Percentiles rank a stretch among this genome's conserved stretches.
phyloP scores from a whole-genome alignment of 2,113 vertebrate genomes.

The Nasalis larvatus region DNA sequence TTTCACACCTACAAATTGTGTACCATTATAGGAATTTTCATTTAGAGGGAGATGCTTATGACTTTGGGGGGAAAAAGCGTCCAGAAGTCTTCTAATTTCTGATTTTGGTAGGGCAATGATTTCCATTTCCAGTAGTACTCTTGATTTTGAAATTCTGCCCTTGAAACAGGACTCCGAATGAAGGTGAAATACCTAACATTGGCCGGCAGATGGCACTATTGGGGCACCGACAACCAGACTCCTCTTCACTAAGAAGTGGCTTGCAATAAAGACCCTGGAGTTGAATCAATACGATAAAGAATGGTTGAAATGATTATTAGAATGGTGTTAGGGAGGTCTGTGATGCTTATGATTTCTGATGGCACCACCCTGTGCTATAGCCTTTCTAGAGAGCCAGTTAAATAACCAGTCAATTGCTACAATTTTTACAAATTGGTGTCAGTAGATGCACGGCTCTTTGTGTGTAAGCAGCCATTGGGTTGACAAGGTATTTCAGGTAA shows the following conservation, averaged over 20 bases:
- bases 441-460: neutral
- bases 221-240: neutral
- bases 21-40: neutral
- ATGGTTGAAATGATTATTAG: neutral
- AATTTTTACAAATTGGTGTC: too few species aligned
- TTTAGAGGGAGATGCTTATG: neutral
- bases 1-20: neutral
- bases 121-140: neutral
- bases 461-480: neutral
- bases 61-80: accelerated
- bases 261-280: neutral
- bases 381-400: neutral
- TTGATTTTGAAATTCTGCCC: neutral
- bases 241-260: neutral
- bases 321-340: neutral
- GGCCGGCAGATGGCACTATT: neutral
- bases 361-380: neutral
- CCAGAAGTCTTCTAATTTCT: neutral
- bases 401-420: neutral
- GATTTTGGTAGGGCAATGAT: neutral
- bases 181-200: neutral
- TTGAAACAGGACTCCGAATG: neutral
- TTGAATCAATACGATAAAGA: neutral
- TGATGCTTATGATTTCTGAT: neutral
- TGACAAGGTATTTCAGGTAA: neutral